Evolutionary conservation across 2,113 vertebrate genomes (phyloP), one percentile per base, ranked within the genome.

Genomic region (Pachycephala philippinensis): DNA sequence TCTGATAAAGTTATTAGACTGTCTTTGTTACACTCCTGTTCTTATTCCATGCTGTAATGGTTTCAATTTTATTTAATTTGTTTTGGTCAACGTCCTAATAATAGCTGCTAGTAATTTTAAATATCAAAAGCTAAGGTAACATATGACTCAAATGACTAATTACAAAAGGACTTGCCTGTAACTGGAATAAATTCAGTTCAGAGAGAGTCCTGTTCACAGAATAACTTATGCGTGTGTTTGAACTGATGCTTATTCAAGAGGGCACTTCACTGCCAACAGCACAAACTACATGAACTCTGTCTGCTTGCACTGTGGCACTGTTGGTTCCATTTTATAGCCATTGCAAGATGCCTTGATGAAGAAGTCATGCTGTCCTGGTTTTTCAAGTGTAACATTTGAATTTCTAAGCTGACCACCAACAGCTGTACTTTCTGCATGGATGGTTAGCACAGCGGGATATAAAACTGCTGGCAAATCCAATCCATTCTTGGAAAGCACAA

Each of bases 381-480:
- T 95, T 87, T 65, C 84, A 91, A 76, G 53, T 57, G 30, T 20
- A 84, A 49, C 60, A 65, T 87, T 90, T 93, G 66, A 97, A 90
- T 96, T 92, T 95, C 82, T 93, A 77, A 93, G n/a, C 40, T 93
- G 85, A 53, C 75, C 91, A 91, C 65, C 81, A 79, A 47, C 78
- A 95, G 78, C 35, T 93, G 61, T 54, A 61, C 78, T 79, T 93
- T 96, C 89, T 87, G 61, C 87, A 69, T 79, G 89, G 66, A 49
- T 82, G 16, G n/a, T 77, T 85, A 88, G 10, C 59, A 72, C 49
- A 90, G 50, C 35, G 89, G 59, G 53, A 50, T 69, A 66, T 77
- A 69, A 71, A 96, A 87, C 40, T 70, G 20, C 52, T 87, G 61
- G 57, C 35, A 96, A 95, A 83, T 93, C 21, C n/a, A 85, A 16